Evolutionary conservation across 1,140 invertebrate genomes (phyloP), one percentile per base, ranked within the genome.

Genomic region (Hylaeus anthracinus): DNA sequence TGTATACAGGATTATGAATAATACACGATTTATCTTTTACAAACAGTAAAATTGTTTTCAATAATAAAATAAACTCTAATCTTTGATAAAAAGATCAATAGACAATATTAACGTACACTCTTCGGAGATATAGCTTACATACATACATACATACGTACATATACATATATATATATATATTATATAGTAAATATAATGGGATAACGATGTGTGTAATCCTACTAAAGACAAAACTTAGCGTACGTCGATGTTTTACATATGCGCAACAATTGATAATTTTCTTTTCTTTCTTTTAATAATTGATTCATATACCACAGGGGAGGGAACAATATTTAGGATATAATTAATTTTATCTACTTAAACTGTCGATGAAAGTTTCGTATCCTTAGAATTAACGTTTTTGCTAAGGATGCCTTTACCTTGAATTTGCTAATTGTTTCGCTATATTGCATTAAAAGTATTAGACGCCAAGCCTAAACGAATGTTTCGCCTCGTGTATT

Each of bases 21-120:
- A 84, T 82, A 80, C 26, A 79, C 55, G 55, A 37, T 76, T 75
- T 72, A 86, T 87, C 60, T 79, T 81, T 76, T 79, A 73, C 71
- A 76, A 66, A 79, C 77, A 79, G 73, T 90, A 86, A 86, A 87
- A 87, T 78, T 86, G 81, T 84, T 86, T 56, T 88, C 76, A 43
- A 87, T 90, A 90, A 89, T 89, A 91, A 92, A 92, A 91, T 92
- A 90, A 91, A 90, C 88, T 91, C 88, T 90, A 92, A 88, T 90
- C 85, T 90, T 91, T 88, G 86, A 90, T 90, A 89, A 89, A 88
- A 89, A 87, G 83, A 90, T 86, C 72, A 81, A 87, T 82, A 79
- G 72, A 82, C 75, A 81, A 79, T 82, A 74, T 81, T 76, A 81
- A 78, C 39, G 51, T 58, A 71, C 76, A 60, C 61, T 70, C n/a